These are phyloP conservation scores for Xyliphius kryptos DNA, from an alignment of 2,113 vertebrate genomes.

Conservation along the genomic window DNA sequence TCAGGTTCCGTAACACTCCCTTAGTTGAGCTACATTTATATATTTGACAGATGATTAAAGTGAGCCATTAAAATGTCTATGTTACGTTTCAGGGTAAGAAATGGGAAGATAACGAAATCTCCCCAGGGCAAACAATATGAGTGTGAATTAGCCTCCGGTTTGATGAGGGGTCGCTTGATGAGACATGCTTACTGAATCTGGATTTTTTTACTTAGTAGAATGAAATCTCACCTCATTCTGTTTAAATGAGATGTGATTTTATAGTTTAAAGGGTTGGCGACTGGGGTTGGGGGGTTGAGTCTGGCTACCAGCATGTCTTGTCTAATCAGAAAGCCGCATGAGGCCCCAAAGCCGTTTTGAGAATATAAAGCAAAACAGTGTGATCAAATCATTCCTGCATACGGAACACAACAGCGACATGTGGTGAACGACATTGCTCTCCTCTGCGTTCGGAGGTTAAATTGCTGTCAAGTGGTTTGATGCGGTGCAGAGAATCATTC, in stretches of 20 bases:
- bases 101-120: conserved; percentile 66
- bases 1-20: conserved; percentile 53
- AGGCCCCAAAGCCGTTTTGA: conserved; percentile 1
- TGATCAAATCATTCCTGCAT: conserved; percentile 13
- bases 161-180: conserved; percentile 48
- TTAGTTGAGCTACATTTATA: conserved; percentile 59
- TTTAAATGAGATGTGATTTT: too few species aligned
- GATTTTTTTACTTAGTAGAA: conserved; percentile 6
- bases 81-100: conserved; percentile 64
- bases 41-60: conserved; percentile 71
- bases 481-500: conserved; percentile 41
- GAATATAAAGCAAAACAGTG: conserved; percentile 27
- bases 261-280: too few species aligned
- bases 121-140: conserved; percentile 62
- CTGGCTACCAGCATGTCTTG: neutral
- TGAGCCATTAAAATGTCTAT: conserved; percentile 68
- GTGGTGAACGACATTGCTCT: conserved; percentile 16
- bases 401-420: neutral
- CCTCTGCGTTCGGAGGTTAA: conserved; percentile 37
- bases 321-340: neutral
- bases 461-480: conserved; percentile 45
- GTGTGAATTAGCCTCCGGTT: conserved; percentile 63
- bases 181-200: neutral
- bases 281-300: too few species aligned
- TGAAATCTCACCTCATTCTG: too few species aligned